Evolutionary conservation across 2,888 invertebrate genomes (phyloP).

Genomic region (Byasa hedistus): DNA sequence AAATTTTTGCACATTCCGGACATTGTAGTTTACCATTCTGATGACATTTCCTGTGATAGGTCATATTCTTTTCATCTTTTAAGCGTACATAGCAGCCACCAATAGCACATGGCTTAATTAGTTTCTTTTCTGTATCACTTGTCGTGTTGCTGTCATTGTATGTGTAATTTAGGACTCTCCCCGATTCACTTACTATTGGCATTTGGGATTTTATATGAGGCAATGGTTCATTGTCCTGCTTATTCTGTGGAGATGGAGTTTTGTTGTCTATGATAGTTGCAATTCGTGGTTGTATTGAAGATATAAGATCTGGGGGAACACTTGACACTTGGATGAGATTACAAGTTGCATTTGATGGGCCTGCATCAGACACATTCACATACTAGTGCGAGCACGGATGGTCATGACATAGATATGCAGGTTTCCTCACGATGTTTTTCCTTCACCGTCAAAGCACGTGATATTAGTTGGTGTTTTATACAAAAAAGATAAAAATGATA

Average conservation of each 20-base stretch:
- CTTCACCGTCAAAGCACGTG: too few relatives aligned
- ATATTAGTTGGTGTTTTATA: too few relatives aligned
- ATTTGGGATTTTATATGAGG: slow-evolving; percentile 42
- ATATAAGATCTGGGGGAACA: slow-evolving; percentile 70
- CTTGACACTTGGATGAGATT: slow-evolving; percentile 62
- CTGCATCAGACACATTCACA: slow-evolving; percentile 56
- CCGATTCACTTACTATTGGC: slow-evolving; percentile 40
- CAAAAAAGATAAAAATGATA: too few relatives aligned
- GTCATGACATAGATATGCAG: too few relatives aligned
- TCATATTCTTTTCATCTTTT: slow-evolving; percentile 78
- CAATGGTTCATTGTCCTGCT: slow-evolving; percentile 35
- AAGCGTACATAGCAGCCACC: slow-evolving; percentile 80
- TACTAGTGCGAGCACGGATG: too few relatives aligned
- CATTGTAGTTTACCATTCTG: slow-evolving; percentile 76
- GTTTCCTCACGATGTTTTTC: too few relatives aligned
- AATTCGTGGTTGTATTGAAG: slow-evolving; percentile 56
- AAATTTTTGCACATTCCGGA: slow-evolving; percentile 82
- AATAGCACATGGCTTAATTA: slow-evolving; percentile 69
- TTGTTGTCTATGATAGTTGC: slow-evolving; percentile 41
- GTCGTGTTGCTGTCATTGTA: slow-evolving; percentile 35
- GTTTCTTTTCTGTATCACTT: slow-evolving; percentile 41
- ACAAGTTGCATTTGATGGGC: slow-evolving; percentile 45
- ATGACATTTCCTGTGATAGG: slow-evolving; percentile 84
- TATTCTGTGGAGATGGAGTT: slow-evolving; percentile 40
- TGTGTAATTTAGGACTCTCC: slow-evolving; percentile 30